These are phyloP conservation scores for Hydraecia micacea DNA, from an alignment of 2,888 invertebrate species.

Conservation along the genomic window DNA sequence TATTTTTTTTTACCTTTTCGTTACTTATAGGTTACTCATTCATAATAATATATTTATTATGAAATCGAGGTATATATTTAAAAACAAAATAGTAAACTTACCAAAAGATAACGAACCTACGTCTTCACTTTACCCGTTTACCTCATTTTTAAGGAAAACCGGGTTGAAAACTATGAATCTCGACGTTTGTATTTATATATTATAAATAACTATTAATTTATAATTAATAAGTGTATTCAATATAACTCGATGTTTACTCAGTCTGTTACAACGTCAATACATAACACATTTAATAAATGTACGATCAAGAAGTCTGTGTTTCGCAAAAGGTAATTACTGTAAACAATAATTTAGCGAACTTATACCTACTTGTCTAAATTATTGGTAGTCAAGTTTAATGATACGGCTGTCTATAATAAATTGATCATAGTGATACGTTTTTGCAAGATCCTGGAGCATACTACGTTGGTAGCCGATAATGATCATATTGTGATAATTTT, in stretches of 20 bases:
- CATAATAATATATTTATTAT: neutral
- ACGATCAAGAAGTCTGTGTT: neutral
- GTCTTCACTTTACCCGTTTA: neutral
- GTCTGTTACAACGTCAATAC: neutral
- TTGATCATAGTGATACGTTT: constrained; percentile 1
- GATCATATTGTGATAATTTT: neutral
- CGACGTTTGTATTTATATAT: neutral
- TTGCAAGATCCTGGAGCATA: constrained; percentile 8
- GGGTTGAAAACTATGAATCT: neutral
- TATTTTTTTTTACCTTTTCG: neutral
- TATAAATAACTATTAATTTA: neutral
- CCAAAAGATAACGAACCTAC: constrained; percentile 5
- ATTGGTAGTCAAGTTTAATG: neutral
- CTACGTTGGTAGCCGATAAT: neutral
- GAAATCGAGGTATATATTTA: neutral
- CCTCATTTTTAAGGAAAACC: constrained; percentile 39
- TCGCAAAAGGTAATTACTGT: neutral
- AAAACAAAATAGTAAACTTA: neutral
- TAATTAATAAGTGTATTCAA: constrained; percentile 1
- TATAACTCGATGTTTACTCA: constrained; percentile 11
- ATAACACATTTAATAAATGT: neutral
- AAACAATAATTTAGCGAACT: neutral
- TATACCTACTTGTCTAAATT: neutral
- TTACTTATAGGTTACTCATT: neutral
- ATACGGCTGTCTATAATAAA: neutral